phyloP scores from a whole-genome alignment of 2,888 invertebrate genomes.

The Troglohyphantes excavatus region DNA sequence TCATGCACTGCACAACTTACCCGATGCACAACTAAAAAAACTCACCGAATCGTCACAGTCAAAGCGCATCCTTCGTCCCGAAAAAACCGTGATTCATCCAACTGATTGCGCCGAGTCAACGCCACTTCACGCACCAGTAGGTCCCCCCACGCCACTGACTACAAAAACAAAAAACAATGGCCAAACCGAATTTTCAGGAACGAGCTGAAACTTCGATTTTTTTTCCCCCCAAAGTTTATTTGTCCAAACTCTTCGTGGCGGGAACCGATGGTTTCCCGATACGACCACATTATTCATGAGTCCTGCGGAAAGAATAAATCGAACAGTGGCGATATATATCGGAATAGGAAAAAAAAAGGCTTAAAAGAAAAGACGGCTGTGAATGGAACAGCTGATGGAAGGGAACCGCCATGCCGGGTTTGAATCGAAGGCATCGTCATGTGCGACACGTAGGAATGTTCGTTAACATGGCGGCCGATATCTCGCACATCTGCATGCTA shows the following conservation, averaged over 20 bases:
- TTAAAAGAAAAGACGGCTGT: constrained; percentile 11
- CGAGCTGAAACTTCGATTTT: background rate
- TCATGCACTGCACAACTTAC: too few relatives aligned
- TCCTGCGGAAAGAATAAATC: background rate
- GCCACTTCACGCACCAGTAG: constrained; percentile 8
- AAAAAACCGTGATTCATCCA: constrained; percentile 19
- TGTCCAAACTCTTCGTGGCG: constrained; percentile 5
- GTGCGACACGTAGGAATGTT: constrained; percentile 37
- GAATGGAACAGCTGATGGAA: constrained; percentile 37
- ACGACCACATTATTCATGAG: constrained; percentile 67
- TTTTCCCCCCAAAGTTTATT: constrained; percentile 37
- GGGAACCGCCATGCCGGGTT: constrained; percentile 4
- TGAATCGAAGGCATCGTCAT: constrained; percentile 15
- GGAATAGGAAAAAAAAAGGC: constrained; percentile 12
- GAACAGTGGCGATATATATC: background rate
- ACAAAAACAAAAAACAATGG: too few relatives aligned
- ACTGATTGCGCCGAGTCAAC: background rate
- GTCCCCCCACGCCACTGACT: too few relatives aligned
- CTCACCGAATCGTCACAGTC: too few relatives aligned
- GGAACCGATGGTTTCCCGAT: constrained; percentile 26
- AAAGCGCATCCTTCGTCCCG: too few relatives aligned
- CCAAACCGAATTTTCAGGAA: background rate
- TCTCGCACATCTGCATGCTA: background rate
- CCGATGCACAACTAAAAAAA: too few relatives aligned
- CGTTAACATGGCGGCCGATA: constrained; percentile 46